Evolutionary conservation across 1,140 invertebrate genomes (phyloP), one percentile per base, ranked within the genome.

Genomic region (Ceratosolen solmsi): DNA sequence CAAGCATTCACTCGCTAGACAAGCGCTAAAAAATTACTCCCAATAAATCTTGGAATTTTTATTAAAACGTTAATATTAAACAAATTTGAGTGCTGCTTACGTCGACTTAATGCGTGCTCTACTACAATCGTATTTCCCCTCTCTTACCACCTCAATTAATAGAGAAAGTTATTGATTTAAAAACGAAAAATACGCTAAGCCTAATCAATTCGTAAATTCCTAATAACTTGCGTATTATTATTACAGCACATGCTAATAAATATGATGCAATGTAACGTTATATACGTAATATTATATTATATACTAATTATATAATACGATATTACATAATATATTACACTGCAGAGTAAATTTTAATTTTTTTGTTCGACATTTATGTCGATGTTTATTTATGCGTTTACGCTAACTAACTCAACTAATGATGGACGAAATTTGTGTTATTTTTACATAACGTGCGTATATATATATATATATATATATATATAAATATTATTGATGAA

Each of bases 241-340:
- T 38, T 68, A 68, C 27, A 38, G 38, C 38, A n/a, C 22, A 17
- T 17, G 8, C 36, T 38, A 68, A 68, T 68, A n/a, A n/a, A 13
- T 68, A n/a, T 68, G 63, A n/a, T 68, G 63, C 63, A 68, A 68
- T 68, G 38, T 68, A 22, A 68, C 63, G 17, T 65, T 65, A 36
- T 5, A 9, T 8, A 9, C 63, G 30, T 33, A 68, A 68, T 38
- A 33, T 20, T 20, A 63, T 63, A 63, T 33, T 33, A 63, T 63
- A 15, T 9, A 17, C 27, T 38, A 38, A 68, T 68, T 68, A 68
- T 68, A 68, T 68, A 68, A 68, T 68, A 1, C 13, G 4, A 0
- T 11, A 38, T 68, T 68, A 68, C 27, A 38, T 38, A 38, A 68
- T 38, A 38, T 38, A 68, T 68, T 68, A 38, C 27, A 33, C 36